Evolutionary conservation across 2,113 vertebrate species (phyloP).

Genomic region (Pachypanchax playfairii): DNA sequence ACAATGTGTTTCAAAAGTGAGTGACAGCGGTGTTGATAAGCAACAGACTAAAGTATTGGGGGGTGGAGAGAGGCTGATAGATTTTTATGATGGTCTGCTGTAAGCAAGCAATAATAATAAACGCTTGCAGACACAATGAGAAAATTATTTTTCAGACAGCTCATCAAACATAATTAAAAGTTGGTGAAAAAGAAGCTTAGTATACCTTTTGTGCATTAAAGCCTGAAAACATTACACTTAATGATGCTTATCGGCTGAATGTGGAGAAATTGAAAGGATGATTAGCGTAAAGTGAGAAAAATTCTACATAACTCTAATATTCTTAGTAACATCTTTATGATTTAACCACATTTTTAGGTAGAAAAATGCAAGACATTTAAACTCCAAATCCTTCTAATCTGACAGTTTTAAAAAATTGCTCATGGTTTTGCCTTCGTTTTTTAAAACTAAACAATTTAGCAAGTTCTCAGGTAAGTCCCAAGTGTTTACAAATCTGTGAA

Average conservation of each 20-base stretch:
- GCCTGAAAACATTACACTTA: neutral
- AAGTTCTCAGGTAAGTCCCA: too few species aligned
- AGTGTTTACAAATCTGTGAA: too few species aligned
- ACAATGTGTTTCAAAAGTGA: conserved; percentile 1
- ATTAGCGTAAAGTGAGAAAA: neutral
- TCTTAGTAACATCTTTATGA: too few species aligned
- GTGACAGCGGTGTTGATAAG: neutral
- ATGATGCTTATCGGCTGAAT: neutral
- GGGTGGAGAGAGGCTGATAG: conserved; percentile 12
- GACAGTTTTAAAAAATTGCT: too few species aligned
- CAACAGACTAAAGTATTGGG: conserved; percentile 1
- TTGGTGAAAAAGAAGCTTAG: conserved; percentile 32
- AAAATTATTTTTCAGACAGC: conserved; percentile 71
- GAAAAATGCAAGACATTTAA: too few species aligned
- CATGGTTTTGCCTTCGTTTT: too few species aligned
- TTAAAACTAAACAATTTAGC: too few species aligned
- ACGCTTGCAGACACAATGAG: conserved; percentile 38
- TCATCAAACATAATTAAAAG: conserved; percentile 76
- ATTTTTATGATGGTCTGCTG: neutral
- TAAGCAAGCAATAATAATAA: conserved; percentile 45
- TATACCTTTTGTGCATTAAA: conserved; percentile 15
- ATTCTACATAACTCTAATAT: neutral
- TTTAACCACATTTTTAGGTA: too few species aligned
- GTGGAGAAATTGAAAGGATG: neutral
- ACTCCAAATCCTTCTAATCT: too few species aligned